Conservation (phyloP, 2,113 vertebrate genomes). For the Gopherus evgoodei region DNA sequence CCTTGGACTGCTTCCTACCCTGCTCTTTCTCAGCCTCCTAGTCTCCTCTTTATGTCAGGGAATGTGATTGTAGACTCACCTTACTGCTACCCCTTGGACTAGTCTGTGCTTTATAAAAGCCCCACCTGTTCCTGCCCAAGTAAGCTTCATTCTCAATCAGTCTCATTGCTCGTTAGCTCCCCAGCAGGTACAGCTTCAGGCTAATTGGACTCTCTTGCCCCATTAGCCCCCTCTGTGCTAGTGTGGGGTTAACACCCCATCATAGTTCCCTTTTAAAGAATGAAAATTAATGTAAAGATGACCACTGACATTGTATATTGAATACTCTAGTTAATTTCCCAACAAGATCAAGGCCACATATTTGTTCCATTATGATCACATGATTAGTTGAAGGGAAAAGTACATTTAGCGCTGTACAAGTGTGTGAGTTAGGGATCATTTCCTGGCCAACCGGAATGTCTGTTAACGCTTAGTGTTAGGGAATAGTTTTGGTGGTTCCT, state of each 20-base stretch:
- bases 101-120: background rate
- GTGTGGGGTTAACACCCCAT: background rate
- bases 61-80: background rate
- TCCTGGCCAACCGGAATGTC: background rate
- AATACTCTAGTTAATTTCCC: background rate
- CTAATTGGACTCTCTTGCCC: background rate
- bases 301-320: background rate
- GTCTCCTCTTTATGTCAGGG: background rate
- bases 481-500: background rate
- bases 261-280: background rate
- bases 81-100: background rate
- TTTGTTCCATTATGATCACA: background rate
- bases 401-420: background rate
- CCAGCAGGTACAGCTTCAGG: background rate
- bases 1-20: background rate
- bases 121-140: background rate
- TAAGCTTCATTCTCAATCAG: background rate
- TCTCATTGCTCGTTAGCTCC: background rate
- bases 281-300: background rate
- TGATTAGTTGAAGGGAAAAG: background rate
- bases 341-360: background rate
- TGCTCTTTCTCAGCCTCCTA: background rate
- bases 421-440: background rate
- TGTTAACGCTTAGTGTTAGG: background rate
- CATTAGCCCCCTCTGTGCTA: background rate